These are phyloP conservation scores for Catostylus mosaicus DNA, from an alignment of 30 jellyfish, hydroid and myxozoan genomes.

Conservation along the genomic window DNA sequence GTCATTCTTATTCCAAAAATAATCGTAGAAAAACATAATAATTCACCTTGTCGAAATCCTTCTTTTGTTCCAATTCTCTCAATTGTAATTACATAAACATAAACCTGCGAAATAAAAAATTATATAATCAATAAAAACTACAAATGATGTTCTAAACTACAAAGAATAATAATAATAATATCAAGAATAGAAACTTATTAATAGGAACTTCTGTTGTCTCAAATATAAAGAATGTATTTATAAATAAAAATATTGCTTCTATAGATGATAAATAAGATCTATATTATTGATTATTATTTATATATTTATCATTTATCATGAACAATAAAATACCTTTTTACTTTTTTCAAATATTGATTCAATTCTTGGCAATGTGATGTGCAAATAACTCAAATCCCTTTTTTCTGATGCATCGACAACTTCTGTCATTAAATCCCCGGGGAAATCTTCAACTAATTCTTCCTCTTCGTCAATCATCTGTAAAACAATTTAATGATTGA, in stretches of 20 bases:
- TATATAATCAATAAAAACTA: too few relatives aligned
- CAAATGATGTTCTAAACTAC: too few relatives aligned
- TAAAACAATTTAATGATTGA: too few relatives aligned
- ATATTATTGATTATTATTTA: too few relatives aligned
- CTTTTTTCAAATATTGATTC: conserved; percentile 79
- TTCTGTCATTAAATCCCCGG: conserved; percentile 39
- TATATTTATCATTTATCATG: too few relatives aligned
- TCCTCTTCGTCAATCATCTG: conserved; percentile 68
- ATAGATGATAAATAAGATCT: too few relatives aligned
- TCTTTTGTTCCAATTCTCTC: conserved; percentile 78
- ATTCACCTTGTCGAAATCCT: conserved; percentile 63
- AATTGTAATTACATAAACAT: conserved; percentile 68
- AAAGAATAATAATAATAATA: too few relatives aligned
- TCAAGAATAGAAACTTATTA: too few relatives aligned
- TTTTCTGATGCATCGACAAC: conserved; percentile 70
- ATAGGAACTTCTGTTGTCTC: too few relatives aligned
- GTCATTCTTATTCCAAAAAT: neutral
- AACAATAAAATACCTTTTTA: conserved; percentile 61
- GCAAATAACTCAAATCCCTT: conserved; percentile 86
- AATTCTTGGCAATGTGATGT: conserved; percentile 74
- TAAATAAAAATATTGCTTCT: too few relatives aligned
- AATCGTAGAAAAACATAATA: neutral
- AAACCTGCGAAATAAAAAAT: too few relatives aligned
- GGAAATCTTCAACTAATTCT: conserved; percentile 48
- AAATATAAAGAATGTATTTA: too few relatives aligned